Percentiles rank a stretch among this genome's conserved stretches.
Evolutionary conservation across 2,888 invertebrate genomes (phyloP).

Genomic region (Anthophora plumipes): DNA sequence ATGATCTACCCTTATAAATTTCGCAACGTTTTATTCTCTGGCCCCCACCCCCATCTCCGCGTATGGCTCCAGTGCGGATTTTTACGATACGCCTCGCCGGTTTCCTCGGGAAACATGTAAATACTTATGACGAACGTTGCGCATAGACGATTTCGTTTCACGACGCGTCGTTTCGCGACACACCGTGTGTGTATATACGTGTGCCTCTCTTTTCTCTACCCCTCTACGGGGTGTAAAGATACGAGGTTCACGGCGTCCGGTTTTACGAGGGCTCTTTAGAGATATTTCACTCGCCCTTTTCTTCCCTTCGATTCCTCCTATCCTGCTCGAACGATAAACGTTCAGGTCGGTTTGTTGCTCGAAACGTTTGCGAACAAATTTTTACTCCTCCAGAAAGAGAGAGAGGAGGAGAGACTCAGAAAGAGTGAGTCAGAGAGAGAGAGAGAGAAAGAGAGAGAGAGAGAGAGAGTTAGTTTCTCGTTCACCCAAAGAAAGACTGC

Average conservation of each 20-base stretch:
- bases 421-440: too few relatives aligned
- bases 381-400: too few relatives aligned
- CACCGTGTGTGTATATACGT: too few relatives aligned
- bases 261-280: constrained; percentile 66
- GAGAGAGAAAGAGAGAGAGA: too few relatives aligned
- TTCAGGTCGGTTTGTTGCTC: too few relatives aligned
- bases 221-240: constrained; percentile 37
- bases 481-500: too few relatives aligned
- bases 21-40: constrained; percentile 64
- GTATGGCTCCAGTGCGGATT: constrained; percentile 56
- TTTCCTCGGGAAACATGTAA: constrained; percentile 63
- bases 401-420: too few relatives aligned
- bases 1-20: constrained; percentile 64
- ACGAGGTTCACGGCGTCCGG: constrained; percentile 66
- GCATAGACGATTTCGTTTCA: constrained; percentile 69
- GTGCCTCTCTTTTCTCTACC: constrained; percentile 1
- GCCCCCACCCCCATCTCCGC: constrained; percentile 31
- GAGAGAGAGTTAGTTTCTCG: too few relatives aligned
- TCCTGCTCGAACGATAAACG: not conserved
- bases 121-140: constrained; percentile 63
- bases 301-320: too few relatives aligned
- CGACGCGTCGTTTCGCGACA: constrained; percentile 57
- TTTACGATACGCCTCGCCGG: constrained; percentile 53
- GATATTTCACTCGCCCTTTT: constrained; percentile 60
- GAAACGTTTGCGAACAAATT: too few relatives aligned